Base-by-base conservation (phyloP, 2,797 vertebrate species). In the Synanceia verrucosa region DNA sequence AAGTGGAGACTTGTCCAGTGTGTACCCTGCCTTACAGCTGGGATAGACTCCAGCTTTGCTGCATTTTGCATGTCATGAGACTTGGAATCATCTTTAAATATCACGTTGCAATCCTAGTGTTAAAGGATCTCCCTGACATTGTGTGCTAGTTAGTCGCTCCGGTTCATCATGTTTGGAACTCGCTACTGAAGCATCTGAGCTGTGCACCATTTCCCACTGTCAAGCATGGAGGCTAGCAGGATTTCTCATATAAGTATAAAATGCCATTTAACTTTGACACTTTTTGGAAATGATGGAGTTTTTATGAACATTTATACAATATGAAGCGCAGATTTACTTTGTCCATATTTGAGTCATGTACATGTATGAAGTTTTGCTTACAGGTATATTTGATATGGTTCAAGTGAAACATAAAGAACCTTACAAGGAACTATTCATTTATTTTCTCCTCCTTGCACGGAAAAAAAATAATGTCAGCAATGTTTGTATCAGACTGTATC, bases 391-490 rank as follows among this genome's bases (percentile, higher is more conserved):
- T 82, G 43, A 63, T 78, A 28, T 55, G 13, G 37, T 37, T 26
- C 37, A 81, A 77, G 50, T 78, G 36, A 76, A 70, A 79, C 4
- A 1, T 47, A 55, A 55, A 78, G 56, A 64, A 59, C 19, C 34
- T 13, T 47, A 57, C 43, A 26, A 47, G 39, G 63, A 79, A 65
- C 31, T 52, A 64, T 77, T 70, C 18, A 50, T 75, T 65, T 70
- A 10, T 37, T 9, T 51, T 65, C 34, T 72, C 24, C 21, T n/a
- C n/a, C 51, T 24, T 43, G 39, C 39, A 68, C 24, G 2, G n/a
- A 65, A 24, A 65, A n/a, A 80, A 90, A 85, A 66, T 58, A 81
- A 58, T n/a, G 76, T 88, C 87, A 88, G 89, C 85, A 71, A 39
- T 76, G 68, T 86, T 78, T 79, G 74, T 68, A 72, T 67, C 18